phyloP scores from a whole-genome alignment of 2,797 vertebrate species.

The Cheirogaleus major region DNA sequence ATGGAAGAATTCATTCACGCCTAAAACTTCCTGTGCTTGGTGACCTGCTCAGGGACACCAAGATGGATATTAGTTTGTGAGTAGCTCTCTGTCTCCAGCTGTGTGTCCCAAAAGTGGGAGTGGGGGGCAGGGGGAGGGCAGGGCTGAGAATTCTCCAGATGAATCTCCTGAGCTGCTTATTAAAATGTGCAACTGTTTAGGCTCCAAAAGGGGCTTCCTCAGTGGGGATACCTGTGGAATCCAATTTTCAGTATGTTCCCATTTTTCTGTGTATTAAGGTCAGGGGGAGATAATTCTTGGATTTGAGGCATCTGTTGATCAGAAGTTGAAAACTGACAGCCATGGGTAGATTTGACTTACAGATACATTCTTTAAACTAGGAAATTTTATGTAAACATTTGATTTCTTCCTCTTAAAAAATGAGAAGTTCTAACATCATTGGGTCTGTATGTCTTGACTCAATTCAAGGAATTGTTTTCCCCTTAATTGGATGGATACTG shows the following conservation, averaged over 20 bases:
- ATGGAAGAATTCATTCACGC: not conserved
- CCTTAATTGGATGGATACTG: not conserved
- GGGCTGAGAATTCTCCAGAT: not conserved
- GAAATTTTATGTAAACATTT: not conserved
- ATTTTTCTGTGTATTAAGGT: not conserved
- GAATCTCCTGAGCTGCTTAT: not conserved
- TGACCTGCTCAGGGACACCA: not conserved
- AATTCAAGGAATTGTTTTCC: not conserved
- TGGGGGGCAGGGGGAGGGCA: too few relatives aligned
- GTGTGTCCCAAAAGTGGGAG: not conserved
- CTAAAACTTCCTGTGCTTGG: not conserved
- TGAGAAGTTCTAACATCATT: not conserved
- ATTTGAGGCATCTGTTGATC: not conserved
- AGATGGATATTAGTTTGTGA: not conserved
- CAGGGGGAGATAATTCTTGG: not conserved
- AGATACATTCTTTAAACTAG: not conserved
- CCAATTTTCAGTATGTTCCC: not conserved
- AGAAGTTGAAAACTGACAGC: not conserved
- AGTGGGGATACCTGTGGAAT: not conserved
- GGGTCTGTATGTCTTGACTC: not conserved
- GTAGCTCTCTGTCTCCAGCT: not conserved
- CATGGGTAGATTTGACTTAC: not conserved
- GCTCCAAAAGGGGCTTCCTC: not conserved
- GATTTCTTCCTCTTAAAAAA: conserved; percentile 40
- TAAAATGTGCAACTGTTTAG: not conserved